Percentiles rank a stretch among this genome's conserved stretches.
Conservation (phyloP, 2,888 invertebrate genomes). For the Noctua fimbriata region DNA sequence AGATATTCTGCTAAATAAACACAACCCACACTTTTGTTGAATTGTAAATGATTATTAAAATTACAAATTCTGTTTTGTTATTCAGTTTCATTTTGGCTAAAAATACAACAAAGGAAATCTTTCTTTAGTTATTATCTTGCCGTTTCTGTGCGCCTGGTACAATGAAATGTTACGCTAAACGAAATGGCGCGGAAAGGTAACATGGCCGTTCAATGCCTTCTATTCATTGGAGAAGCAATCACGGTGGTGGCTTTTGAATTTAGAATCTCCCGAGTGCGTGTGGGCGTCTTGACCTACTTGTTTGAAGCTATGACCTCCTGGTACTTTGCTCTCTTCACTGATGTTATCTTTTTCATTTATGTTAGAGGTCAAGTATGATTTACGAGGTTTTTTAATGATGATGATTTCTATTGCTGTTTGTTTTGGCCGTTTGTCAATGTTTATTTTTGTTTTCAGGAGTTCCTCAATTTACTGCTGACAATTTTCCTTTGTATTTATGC, state of each 20-base stretch:
- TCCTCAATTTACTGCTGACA: not conserved
- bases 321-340: constrained; percentile 46
- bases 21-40: constrained; percentile 24
- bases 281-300: constrained; percentile 70
- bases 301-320: constrained; percentile 59
- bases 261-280: constrained; percentile 65
- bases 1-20: constrained; percentile 39
- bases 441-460: not conserved
- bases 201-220: constrained; percentile 56
- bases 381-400: constrained; percentile 38
- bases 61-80: constrained; percentile 41
- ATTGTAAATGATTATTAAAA: constrained; percentile 49
- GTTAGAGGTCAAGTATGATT: constrained; percentile 43
- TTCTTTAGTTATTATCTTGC: constrained; percentile 38
- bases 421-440: not conserved
- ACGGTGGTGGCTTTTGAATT: constrained; percentile 62
- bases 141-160: constrained; percentile 44
- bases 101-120: constrained; percentile 41
- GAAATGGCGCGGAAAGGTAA: constrained; percentile 57
- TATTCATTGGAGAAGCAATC: constrained; percentile 61
- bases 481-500: not conserved
- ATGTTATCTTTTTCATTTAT: constrained; percentile 56
- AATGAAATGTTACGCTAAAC: constrained; percentile 54
- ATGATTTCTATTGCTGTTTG: constrained; percentile 20
- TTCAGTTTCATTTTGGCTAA: constrained; percentile 33